Conservation (phyloP, 2,113 vertebrate genomes). For the Laterallus jamaicensis region DNA sequence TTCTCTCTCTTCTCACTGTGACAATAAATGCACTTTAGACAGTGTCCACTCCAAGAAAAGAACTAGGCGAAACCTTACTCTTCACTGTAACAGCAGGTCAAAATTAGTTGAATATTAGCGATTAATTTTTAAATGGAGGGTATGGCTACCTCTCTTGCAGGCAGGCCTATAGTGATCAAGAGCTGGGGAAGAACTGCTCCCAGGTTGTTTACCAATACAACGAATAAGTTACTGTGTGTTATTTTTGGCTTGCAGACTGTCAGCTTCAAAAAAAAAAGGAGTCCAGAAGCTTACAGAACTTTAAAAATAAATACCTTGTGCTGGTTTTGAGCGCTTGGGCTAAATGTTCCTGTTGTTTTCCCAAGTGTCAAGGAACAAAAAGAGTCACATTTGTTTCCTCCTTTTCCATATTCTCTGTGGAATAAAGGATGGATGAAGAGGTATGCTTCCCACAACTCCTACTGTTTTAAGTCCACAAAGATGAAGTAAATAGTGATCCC, state of each 20-base stretch:
- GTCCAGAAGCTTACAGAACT: neutral
- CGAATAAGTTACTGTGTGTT: neutral
- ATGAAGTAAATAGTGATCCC: neutral
- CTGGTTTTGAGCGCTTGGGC: neutral
- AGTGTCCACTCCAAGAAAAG: neutral
- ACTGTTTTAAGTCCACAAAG: neutral
- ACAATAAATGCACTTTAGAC: constrained; percentile 13
- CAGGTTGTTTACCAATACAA: neutral
- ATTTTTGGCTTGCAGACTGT: neutral
- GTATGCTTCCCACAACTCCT: neutral
- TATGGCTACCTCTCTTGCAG: neutral
- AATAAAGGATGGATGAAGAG: neutral
- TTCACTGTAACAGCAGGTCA: neutral
- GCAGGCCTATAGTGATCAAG: neutral
- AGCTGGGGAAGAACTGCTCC: neutral
- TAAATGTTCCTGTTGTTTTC: neutral
- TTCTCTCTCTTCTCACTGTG: neutral
- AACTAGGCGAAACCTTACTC: neutral
- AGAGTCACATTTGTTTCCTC: neutral
- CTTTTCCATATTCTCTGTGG: neutral
- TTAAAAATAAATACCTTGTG: neutral
- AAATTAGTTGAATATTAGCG: neutral
- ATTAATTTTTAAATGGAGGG: neutral
- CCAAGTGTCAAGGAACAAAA: neutral
- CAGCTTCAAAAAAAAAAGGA: neutral